Evolutionary conservation across 1,140 invertebrate species (phyloP).

Genomic region (Aphaenogaster rudis): DNA sequence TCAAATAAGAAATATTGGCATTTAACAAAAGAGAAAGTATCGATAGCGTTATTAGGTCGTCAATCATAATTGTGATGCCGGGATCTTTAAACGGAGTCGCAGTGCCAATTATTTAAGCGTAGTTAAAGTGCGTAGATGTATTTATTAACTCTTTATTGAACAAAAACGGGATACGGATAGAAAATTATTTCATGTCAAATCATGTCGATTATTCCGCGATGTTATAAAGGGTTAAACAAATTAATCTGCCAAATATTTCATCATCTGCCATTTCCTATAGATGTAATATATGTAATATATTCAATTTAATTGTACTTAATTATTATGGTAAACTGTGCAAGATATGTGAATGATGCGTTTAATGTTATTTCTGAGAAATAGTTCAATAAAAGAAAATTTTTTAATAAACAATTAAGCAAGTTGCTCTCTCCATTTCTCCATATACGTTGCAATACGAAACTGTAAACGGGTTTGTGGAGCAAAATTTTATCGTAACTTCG

Average conservation of each 20-base stretch:
- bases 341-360: neutral
- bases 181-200: neutral
- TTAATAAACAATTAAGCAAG: neutral
- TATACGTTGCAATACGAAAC: neutral
- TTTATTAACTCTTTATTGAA: conserved; percentile 1
- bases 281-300: conserved; percentile 4
- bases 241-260: neutral
- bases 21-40: conserved; percentile 9
- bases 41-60: conserved; percentile 3
- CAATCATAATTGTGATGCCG: neutral
- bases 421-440: neutral
- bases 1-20: conserved; percentile 14
- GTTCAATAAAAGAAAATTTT: neutral
- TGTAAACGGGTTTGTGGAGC: conserved; percentile 4
- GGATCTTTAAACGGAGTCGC: neutral
- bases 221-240: neutral
- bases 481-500: neutral
- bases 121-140: neutral
- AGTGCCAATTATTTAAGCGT: conserved; percentile 19
- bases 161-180: neutral
- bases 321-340: neutral
- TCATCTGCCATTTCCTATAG: neutral
- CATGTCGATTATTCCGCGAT: neutral
- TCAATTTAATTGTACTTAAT: neutral
- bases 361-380: conserved; percentile 10